Evolutionary conservation across 2,888 invertebrate species (phyloP).

Genomic region (Dexiosoma caninum): DNA sequence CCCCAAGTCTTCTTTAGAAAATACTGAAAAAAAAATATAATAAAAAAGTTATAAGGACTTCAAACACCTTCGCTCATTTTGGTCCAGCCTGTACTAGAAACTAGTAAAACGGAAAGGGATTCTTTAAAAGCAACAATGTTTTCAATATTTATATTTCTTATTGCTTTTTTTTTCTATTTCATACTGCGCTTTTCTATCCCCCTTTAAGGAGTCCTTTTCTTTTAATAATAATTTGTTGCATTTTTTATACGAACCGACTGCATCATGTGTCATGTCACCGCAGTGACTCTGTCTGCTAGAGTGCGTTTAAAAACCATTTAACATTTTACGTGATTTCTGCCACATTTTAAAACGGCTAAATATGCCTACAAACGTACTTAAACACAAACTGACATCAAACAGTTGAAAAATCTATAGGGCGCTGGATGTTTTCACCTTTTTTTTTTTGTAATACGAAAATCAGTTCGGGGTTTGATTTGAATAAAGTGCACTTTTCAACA

Average conservation of each 20-base stretch:
- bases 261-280: constrained; percentile 3
- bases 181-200: no score
- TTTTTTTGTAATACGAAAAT: not conserved
- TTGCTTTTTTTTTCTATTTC: no score
- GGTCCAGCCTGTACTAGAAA: no score
- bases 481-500: constrained; percentile 61
- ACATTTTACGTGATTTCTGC: constrained; percentile 59
- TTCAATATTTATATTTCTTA: no score
- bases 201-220: no score
- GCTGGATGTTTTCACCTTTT: not conserved
- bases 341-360: constrained; percentile 54
- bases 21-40: no score
- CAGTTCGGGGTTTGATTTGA: constrained; percentile 25
- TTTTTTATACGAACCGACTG: not conserved
- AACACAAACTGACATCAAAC: constrained; percentile 43
- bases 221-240: not conserved
- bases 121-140: no score
- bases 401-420: not conserved
- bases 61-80: no score
- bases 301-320: constrained; percentile 43
- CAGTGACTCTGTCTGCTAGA: constrained; percentile 25
- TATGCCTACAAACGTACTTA: constrained; percentile 38
- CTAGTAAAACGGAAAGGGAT: no score
- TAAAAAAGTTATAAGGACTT: no score
- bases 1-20: no score